phyloP scores from a whole-genome alignment of 2,888 invertebrate genomes.

The Cantharis rufa region DNA sequence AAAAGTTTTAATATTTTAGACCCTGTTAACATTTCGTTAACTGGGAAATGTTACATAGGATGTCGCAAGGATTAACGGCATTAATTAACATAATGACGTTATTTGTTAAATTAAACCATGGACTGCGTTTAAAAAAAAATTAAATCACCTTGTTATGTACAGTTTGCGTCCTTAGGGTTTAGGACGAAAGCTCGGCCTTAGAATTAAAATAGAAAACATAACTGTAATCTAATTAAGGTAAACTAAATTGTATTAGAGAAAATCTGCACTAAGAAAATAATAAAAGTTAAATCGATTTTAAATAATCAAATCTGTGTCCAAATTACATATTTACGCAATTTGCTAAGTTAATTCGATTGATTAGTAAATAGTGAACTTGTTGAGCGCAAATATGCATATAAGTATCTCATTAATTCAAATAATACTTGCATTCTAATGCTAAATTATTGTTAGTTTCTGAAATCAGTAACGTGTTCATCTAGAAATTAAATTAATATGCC shows the following conservation, averaged over 20 bases:
- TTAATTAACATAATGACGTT: not conserved
- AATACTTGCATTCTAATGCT: not conserved
- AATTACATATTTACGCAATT: not conserved
- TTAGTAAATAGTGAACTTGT: not conserved
- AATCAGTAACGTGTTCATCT: conserved; percentile 10
- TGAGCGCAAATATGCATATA: not conserved
- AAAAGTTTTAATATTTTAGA: not conserved
- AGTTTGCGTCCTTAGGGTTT: too few species aligned
- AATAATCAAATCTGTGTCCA: not conserved
- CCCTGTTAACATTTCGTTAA: not conserved
- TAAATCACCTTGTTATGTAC: too few species aligned
- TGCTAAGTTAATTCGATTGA: not conserved
- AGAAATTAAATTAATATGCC: conserved; percentile 25
- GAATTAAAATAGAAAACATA: too few species aligned
- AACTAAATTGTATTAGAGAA: too few species aligned
- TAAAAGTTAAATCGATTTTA: too few species aligned
- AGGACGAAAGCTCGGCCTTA: too few species aligned
- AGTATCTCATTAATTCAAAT: not conserved
- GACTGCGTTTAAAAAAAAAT: not conserved
- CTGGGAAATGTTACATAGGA: not conserved
- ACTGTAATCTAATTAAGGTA: too few species aligned
- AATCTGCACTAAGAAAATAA: too few species aligned
- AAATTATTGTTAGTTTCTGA: not conserved
- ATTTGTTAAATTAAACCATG: not conserved
- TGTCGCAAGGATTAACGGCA: not conserved